These are phyloP conservation scores for Lacerta viridis DNA, from an alignment of 2,797 vertebrate genomes.

Conservation along the genomic window DNA sequence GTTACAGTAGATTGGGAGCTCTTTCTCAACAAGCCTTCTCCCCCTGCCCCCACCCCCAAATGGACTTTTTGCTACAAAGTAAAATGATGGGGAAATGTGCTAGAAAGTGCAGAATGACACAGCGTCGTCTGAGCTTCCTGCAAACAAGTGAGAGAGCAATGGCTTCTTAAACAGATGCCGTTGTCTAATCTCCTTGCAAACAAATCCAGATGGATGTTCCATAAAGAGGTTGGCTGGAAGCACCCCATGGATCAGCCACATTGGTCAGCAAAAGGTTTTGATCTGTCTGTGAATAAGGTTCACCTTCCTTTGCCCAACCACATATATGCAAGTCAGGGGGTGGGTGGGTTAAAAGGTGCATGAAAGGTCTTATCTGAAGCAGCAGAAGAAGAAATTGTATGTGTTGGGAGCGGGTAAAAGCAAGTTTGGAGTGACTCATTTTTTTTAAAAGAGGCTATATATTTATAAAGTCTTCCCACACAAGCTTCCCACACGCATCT, in stretches of 20 bases:
- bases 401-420: background rate
- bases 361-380: background rate
- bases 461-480: slow-evolving; percentile 28
- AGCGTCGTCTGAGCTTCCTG: no score
- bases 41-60: no score
- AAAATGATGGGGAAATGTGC: no score
- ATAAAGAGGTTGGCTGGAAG: background rate
- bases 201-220: no score
- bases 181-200: no score
- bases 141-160: no score
- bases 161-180: no score
- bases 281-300: background rate
- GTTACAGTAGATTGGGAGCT: no score
- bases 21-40: no score
- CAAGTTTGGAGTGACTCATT: slow-evolving; percentile 33
- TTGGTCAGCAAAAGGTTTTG: background rate
- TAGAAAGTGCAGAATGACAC: no score
- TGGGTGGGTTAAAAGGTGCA: background rate
- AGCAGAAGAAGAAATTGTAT: background rate
- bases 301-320: background rate
- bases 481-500: slow-evolving; percentile 38
- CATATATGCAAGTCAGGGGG: background rate
- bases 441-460: slow-evolving; percentile 10
- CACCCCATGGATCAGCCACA: background rate
- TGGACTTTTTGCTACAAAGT: no score